A percentile compares a stretch with the other conserved stretches of the same genome.
phyloP scores from a whole-genome alignment of 2,888 invertebrate species.

The Aspidiotus rigidus region DNA sequence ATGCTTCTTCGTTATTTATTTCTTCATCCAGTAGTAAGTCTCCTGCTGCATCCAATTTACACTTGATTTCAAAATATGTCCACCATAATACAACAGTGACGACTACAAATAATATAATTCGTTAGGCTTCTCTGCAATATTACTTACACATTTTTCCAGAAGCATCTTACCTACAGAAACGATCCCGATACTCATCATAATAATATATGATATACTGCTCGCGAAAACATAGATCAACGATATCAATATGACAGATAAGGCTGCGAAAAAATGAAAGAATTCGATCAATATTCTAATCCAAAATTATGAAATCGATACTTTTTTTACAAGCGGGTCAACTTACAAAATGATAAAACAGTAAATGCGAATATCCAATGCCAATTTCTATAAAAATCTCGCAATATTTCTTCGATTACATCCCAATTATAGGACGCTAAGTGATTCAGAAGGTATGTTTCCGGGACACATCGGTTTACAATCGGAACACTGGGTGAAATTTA shows the following conservation, averaged over 20 bases:
- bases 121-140: background rate
- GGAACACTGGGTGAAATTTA: constrained; percentile 50
- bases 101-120: constrained; percentile 39
- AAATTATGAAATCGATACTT: too few species aligned
- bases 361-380: constrained; percentile 78
- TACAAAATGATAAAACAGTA: constrained; percentile 72
- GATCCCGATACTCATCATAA: constrained; percentile 69
- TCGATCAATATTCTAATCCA: too few species aligned
- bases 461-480: constrained; percentile 80
- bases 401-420: constrained; percentile 78
- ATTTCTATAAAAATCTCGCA: constrained; percentile 77
- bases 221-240: constrained; percentile 75
- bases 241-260: constrained; percentile 68
- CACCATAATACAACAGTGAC: constrained; percentile 79
- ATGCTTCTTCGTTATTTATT: constrained; percentile 74
- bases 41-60: constrained; percentile 51
- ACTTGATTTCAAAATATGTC: constrained; percentile 69
- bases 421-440: constrained; percentile 76
- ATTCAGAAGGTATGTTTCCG: constrained; percentile 58
- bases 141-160: constrained; percentile 16
- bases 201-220: constrained; percentile 74
- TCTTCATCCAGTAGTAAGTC: constrained; percentile 59
- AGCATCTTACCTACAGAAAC: constrained; percentile 55
- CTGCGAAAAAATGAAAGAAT: constrained; percentile 3
- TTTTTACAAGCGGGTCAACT: constrained; percentile 41